These are phyloP conservation scores for Pandemis heparana DNA, from an alignment of 2,888 invertebrate species.

Conservation along the genomic window DNA sequence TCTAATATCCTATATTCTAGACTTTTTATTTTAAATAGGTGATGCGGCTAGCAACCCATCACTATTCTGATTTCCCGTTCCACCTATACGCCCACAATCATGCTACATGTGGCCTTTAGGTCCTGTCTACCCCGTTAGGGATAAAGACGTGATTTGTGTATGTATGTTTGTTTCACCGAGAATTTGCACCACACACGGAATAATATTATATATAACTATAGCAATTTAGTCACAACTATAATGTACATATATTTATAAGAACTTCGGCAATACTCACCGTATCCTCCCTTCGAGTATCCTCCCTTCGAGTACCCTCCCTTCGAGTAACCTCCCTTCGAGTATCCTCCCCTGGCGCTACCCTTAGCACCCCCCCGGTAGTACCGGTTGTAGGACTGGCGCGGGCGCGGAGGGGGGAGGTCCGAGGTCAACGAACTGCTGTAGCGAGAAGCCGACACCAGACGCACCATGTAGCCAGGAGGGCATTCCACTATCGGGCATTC, in stretches of 20 bases:
- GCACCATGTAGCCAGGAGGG: conserved; percentile 86
- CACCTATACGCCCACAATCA: too few relatives aligned
- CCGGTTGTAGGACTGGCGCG: conserved; percentile 70
- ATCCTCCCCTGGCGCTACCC: conserved; percentile 61
- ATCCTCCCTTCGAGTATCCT: conserved; percentile 60
- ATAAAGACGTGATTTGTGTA: too few relatives aligned
- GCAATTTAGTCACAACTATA: too few relatives aligned
- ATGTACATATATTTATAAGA: neutral
- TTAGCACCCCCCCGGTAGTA: conserved; percentile 64
- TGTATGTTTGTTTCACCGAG: too few relatives aligned
- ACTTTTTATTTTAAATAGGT: too few relatives aligned
- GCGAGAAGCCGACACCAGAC: conserved; percentile 66
- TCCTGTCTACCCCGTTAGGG: too few relatives aligned
- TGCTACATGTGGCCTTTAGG: too few relatives aligned
- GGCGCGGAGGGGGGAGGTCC: conserved; percentile 75
- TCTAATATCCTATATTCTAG: too few relatives aligned
- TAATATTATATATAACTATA: too few relatives aligned
- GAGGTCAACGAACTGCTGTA: conserved; percentile 90
- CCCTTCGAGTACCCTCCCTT: conserved; percentile 64
- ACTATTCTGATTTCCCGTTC: too few relatives aligned
- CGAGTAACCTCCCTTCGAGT: conserved; percentile 56
- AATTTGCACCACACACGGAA: too few relatives aligned
- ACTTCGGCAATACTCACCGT: neutral
- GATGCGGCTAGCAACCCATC: too few relatives aligned
- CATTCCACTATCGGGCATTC: conserved; percentile 85